These are phyloP conservation scores for Malthinus flaveolus DNA, from an alignment of 2,888 invertebrate genomes.

Conservation along the genomic window DNA sequence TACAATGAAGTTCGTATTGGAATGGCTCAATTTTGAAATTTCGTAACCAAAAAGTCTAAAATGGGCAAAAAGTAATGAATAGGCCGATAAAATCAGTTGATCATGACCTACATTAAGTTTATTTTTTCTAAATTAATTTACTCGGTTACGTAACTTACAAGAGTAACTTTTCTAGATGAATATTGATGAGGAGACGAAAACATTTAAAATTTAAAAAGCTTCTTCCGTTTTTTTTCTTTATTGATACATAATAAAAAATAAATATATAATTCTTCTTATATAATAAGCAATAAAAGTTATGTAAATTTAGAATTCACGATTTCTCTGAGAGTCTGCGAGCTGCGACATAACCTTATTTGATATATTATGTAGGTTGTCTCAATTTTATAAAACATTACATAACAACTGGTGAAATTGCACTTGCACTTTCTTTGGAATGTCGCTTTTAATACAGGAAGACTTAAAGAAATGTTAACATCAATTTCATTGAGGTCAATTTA, in stretches of 20 bases:
- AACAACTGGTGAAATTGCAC: conserved; percentile 22
- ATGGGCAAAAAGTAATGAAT: too few relatives aligned
- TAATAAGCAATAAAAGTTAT: neutral
- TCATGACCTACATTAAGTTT: too few relatives aligned
- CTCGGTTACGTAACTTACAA: too few relatives aligned
- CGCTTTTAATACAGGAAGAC: conserved; percentile 12
- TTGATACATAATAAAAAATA: neutral
- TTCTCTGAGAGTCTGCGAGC: conserved; percentile 3
- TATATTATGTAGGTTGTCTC: conserved; percentile 10
- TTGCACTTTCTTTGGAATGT: conserved; percentile 25
- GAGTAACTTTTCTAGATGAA: too few relatives aligned
- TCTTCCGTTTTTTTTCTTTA: neutral
- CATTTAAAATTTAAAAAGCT: too few relatives aligned
- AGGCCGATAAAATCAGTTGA: too few relatives aligned
- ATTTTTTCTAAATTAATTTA: too few relatives aligned
- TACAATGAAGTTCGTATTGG: too few relatives aligned
- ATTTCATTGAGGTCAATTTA: neutral
- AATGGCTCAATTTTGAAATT: too few relatives aligned
- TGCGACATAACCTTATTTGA: neutral
- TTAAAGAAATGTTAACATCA: neutral
- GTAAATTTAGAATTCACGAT: conserved; percentile 4
- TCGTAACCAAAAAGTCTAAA: too few relatives aligned
- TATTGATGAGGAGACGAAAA: too few relatives aligned
- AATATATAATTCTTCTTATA: neutral
- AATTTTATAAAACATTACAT: conserved; percentile 5